Evolutionary conservation across 2,797 vertebrate species (phyloP).

Genomic region (Apodemus agrarius): DNA sequence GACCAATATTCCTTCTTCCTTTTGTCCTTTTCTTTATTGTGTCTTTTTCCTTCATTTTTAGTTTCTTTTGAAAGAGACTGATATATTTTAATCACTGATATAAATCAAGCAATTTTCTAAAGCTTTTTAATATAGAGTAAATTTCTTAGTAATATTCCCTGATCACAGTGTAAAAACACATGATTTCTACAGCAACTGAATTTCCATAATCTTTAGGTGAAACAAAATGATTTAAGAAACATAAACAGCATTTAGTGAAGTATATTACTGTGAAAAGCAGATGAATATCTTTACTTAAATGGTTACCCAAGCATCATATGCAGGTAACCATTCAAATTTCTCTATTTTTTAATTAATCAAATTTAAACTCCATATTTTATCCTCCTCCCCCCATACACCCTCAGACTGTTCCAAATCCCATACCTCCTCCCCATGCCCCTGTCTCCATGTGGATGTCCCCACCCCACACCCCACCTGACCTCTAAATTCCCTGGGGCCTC

Average conservation of each 20-base stretch:
- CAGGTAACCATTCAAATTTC: slow-evolving; percentile 66
- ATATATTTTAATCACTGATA: not conserved
- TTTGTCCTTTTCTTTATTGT: not conserved
- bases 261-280: slow-evolving; percentile 63
- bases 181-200: not conserved
- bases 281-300: slow-evolving; percentile 61
- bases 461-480: too few relatives aligned
- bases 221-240: slow-evolving; percentile 65
- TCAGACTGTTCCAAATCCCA: too few relatives aligned
- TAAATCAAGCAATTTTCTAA: slow-evolving; percentile 35
- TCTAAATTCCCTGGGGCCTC: too few relatives aligned
- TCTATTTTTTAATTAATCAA: too few relatives aligned
- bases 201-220: slow-evolving; percentile 53
- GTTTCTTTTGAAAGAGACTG: not conserved
- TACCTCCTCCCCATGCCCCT: too few relatives aligned
- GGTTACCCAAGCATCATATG: slow-evolving; percentile 41
- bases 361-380: too few relatives aligned
- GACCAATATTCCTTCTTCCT: too few relatives aligned
- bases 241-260: slow-evolving; percentile 37
- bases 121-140: slow-evolving; percentile 32
- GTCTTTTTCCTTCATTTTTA: too few relatives aligned
- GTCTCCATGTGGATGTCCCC: too few relatives aligned
- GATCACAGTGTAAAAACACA: slow-evolving; percentile 38
- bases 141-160: slow-evolving; percentile 25
- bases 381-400: too few relatives aligned